Conservation (phyloP, 2,113 vertebrate species). For the Chaetops frenatus region DNA sequence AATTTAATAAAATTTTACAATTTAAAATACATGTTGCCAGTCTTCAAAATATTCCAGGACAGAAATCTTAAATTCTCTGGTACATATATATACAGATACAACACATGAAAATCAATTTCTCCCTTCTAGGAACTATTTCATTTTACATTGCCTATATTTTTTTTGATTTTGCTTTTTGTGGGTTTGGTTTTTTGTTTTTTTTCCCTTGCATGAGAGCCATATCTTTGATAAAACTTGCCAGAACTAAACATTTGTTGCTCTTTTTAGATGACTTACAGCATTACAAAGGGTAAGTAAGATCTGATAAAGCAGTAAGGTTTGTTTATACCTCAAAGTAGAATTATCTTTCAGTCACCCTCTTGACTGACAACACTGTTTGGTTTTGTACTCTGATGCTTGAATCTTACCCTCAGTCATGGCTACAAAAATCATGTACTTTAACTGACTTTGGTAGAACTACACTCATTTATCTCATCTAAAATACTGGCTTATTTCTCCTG, state of each 20-base stretch:
- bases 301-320: background rate
- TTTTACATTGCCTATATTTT: background rate
- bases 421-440: background rate
- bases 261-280: background rate
- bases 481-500: background rate
- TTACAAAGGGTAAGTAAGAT: background rate
- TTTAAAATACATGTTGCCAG: background rate
- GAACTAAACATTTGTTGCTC: background rate
- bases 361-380: background rate
- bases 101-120: background rate
- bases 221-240: background rate
- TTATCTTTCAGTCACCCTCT: background rate
- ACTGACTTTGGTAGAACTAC: background rate
- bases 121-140: background rate
- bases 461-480: background rate
- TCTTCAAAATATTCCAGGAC: background rate
- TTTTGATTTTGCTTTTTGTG: background rate
- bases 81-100: background rate
- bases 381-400: background rate
- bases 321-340: background rate
- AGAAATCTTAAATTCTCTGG: background rate
- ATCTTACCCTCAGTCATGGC: background rate
- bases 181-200: rapidly evolving
- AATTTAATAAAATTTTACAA: background rate
- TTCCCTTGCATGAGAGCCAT: background rate